These are phyloP conservation scores for Chelon labrosus DNA, from an alignment of 2,797 vertebrate species.

Conservation along the genomic window DNA sequence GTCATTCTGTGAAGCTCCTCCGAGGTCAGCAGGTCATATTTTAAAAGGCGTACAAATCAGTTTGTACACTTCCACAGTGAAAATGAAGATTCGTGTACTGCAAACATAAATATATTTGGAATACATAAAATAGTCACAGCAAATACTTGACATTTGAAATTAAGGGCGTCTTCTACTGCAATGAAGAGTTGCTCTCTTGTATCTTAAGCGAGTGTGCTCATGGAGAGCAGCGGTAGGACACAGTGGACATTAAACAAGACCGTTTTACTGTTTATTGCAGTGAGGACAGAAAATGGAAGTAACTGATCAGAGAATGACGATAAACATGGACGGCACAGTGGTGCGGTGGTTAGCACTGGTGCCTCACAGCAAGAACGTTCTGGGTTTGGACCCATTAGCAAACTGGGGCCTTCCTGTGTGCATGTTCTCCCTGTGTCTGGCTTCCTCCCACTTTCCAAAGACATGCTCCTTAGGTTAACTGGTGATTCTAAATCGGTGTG, in stretches of 20 bases:
- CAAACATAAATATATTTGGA: neutral
- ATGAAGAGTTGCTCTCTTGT: slow-evolving; percentile 1
- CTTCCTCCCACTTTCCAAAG: too few species aligned
- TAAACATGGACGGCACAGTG: neutral
- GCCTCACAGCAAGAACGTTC: too few species aligned
- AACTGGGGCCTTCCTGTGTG: too few species aligned
- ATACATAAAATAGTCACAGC: neutral
- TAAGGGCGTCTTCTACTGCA: slow-evolving; percentile 5
- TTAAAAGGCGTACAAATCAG: neutral
- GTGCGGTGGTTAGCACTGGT: too few species aligned
- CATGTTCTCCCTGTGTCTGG: too few species aligned
- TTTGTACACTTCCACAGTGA: slow-evolving; percentile 25
- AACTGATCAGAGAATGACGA: slow-evolving; percentile 6
- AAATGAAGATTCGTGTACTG: slow-evolving; percentile 35
- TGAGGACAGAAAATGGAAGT: neutral
- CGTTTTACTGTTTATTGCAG: slow-evolving; percentile 5
- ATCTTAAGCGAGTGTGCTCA: neutral
- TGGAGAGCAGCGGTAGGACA: neutral
- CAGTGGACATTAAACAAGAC: neutral
- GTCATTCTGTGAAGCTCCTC: slow-evolving; percentile 18
- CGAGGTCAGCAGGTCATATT: neutral
- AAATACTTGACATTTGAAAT: slow-evolving; percentile 31
- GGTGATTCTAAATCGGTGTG: too few species aligned
- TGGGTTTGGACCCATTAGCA: too few species aligned
- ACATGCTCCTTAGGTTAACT: too few species aligned